phyloP scores from a whole-genome alignment of 2,113 vertebrate species.

The Sapayoa aenigma region DNA sequence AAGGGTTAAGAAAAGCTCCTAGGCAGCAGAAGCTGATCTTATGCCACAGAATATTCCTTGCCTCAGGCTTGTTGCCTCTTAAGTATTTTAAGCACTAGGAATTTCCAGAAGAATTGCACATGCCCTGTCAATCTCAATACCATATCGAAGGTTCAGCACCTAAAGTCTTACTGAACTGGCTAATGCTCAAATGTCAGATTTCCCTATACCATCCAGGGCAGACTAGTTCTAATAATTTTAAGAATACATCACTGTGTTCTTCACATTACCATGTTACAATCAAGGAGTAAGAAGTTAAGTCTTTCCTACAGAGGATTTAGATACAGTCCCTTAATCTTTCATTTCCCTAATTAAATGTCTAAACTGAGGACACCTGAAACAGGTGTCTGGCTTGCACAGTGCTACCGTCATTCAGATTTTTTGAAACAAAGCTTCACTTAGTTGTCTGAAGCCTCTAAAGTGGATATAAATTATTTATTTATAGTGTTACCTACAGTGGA shows the following conservation, averaged over 20 bases:
- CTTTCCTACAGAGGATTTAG: neutral
- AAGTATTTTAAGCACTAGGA: neutral
- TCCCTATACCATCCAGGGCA: neutral
- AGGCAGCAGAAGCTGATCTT: neutral
- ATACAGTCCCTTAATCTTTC: neutral
- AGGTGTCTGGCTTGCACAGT: neutral
- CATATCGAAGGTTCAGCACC: neutral
- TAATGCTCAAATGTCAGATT: neutral
- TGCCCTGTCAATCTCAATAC: neutral
- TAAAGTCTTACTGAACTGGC: neutral
- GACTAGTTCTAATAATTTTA: neutral
- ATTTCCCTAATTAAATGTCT: neutral
- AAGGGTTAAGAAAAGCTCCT: neutral
- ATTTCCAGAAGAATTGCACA: neutral
- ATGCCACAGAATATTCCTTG: neutral
- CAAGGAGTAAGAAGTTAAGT: neutral
- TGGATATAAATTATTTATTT: neutral
- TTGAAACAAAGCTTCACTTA: neutral
- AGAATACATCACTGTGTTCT: neutral
- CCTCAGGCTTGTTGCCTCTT: neutral
- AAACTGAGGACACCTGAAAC: neutral
- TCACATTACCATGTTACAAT: neutral
- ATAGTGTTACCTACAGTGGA: neutral
- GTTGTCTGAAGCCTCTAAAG: neutral
- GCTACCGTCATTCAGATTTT: neutral